Base-by-base conservation (phyloP, 2,888 invertebrate species). In the Leucoma salicis region DNA sequence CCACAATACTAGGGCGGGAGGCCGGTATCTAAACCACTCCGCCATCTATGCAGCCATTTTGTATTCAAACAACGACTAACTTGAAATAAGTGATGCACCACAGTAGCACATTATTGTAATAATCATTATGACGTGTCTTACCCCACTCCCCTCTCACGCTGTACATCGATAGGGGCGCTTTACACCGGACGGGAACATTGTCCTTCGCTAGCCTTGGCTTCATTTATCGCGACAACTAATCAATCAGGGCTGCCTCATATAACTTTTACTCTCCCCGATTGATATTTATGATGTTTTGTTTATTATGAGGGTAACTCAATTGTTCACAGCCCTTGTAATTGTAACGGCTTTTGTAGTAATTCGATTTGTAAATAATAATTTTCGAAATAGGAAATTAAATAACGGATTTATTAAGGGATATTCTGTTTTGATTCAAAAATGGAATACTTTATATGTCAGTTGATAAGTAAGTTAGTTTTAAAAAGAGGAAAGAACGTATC, bases 181-280 rank as follows among this genome's bases (percentile, higher is more conserved):
- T 29, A 39, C 52, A 56, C 58, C 63, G 64, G 65, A 61, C 54
- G 82, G 55, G 81, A 76, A 73, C 80, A 77, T 75, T 86, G 84
- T 84, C 84, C 85, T 86, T 85, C 83, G 70, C 74, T 79, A 84
- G 85, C 85, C 85, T 85, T 84, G 86, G 77, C 71, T 78, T 67
- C 70, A 66, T 70, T 79, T 76, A 74, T 71, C 64, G 62, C 54
- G 28, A 42, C 48, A 57, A 57, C 51, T 54, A 49, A 61, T 61
- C 74, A 67, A 67, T 66, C 71, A 78, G 76, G 78, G 78, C 42
- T 77, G 78, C 51, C 72, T 3, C 27, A 16, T 11, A 36, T 32
- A 59, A 65, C 63, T 59, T 64, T 62, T 49, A 68, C 55, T 55
- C 55, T 60, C 47, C 28, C 35, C 52, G 63, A 76, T 71, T 75